These are phyloP conservation scores for Blastomussa wellsi DNA, from an alignment of 92 coral and sea anemone genomes.

Conservation along the genomic window DNA sequence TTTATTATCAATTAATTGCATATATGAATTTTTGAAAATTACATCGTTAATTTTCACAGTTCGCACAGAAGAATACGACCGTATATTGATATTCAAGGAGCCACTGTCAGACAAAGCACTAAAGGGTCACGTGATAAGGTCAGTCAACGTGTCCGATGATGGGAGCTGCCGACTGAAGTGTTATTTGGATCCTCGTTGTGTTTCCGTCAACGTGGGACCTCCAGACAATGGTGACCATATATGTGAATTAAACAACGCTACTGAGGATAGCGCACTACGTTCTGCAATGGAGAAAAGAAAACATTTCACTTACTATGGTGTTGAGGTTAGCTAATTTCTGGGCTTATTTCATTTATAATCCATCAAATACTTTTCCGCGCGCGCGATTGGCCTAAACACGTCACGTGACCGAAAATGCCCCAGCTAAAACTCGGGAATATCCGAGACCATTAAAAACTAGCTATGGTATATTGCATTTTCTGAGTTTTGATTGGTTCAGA, in stretches of 20 bases:
- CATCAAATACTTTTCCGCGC: no score
- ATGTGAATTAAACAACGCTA: not conserved
- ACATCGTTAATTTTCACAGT: not conserved
- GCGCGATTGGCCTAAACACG: no score
- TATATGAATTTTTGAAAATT: no score
- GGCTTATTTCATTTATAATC: no score
- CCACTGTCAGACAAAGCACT: not conserved
- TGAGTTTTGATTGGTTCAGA: no score
- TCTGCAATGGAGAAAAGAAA: not conserved
- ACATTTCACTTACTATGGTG: not conserved
- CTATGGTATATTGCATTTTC: no score
- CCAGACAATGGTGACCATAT: not conserved
- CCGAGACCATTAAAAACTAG: no score
- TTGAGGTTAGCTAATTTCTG: no score
- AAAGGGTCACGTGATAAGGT: not conserved
- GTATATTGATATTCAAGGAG: not conserved
- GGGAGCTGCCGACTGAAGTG: not conserved
- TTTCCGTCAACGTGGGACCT: not conserved
- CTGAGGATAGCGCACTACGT: not conserved
- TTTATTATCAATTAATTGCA: no score
- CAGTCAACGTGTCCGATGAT: not conserved
- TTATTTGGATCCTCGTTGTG: not conserved
- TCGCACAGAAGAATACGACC: not conserved
- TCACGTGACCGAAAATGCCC: no score
- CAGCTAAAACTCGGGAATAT: no score